Base-by-base conservation (phyloP, 92 coral and sea anemone species). In the Zoanthus solanderi region DNA sequence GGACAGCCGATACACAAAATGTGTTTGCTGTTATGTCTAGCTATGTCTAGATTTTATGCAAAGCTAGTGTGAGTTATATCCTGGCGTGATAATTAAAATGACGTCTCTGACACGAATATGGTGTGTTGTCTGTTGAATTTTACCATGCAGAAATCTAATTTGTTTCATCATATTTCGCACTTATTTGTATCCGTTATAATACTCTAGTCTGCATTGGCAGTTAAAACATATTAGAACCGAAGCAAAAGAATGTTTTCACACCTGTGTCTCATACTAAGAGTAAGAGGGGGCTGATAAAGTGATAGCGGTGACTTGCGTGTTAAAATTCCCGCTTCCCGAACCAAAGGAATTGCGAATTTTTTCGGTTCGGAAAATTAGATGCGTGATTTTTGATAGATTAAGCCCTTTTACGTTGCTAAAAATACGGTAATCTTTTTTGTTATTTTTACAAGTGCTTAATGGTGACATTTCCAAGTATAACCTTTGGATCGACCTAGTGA, bases 31-130 rank as follows among this genome's bases (percentile, higher is more conserved):
- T 81, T 81, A 66, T 81, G 85, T 81, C 85, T 81, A 63, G 85
- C 37, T 50, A 44, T 81, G 85, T 81, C 85, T 81, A 81, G 85
- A n/a, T 81, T 81, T 81, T 81, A 81, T 81, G 85, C 85, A 65
- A 81, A 81, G 85, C 75, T 81, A 45, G 63, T 81, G 76, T 81
- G 85, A 63, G 74, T 75, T 30, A 81, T 81, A 63, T 81, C 85
- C 85, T 81, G 85, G 85, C 85, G 85, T 81, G 85, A 81, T 81
- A 81, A 63, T 65, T 23, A 65, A 46, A 67, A 34, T n/a, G 45
- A 81, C 5, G n/a, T 28, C 72, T 47, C 18, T 18, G 74, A 45
- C 85, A 81, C 85, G 85, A 66, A 81, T 47, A 68, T 66, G 61
- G 14, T 14, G 58, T 14, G 9, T 30, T 77, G 18, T 14, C 44